Conservation (phyloP, 2,797 vertebrate genomes). For the Crenuchus spilurus region DNA sequence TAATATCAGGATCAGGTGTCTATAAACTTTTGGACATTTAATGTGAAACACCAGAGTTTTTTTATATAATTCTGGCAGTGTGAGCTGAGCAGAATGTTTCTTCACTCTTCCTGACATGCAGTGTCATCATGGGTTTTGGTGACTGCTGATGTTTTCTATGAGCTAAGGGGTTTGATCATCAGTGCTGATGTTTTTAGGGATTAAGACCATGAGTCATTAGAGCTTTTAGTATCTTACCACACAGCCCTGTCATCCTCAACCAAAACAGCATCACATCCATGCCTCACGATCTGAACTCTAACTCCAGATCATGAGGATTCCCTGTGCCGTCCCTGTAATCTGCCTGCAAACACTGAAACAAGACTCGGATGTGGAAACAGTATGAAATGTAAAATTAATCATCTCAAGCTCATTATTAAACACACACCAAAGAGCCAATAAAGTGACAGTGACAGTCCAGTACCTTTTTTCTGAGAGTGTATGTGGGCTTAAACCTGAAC, state of each 20-base stretch:
- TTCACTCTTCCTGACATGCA: too few species aligned
- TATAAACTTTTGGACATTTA: too few species aligned
- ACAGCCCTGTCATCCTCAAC: conserved; percentile 18
- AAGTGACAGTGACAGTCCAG: too few species aligned
- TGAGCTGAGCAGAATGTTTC: background rate
- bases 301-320: conserved; percentile 36
- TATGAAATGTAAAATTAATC: too few species aligned
- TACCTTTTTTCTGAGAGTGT: too few species aligned
- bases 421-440: too few species aligned
- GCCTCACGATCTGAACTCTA: conserved; percentile 25
- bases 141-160: conserved; percentile 22
- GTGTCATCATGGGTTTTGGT: background rate
- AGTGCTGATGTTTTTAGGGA: conserved; percentile 17
- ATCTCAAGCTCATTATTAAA: too few species aligned
- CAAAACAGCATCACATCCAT: background rate
- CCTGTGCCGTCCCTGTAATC: conserved; percentile 4
- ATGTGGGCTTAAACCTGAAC: too few species aligned
- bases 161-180: background rate
- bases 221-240: conserved; percentile 30
- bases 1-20: too few species aligned
- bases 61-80: background rate
- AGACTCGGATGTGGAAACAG: background rate
- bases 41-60: too few species aligned
- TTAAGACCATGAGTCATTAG: conserved; percentile 14
- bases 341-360: background rate